These are phyloP conservation scores for Pocota personata DNA, from an alignment of 2,888 invertebrate species.

Conservation along the genomic window DNA sequence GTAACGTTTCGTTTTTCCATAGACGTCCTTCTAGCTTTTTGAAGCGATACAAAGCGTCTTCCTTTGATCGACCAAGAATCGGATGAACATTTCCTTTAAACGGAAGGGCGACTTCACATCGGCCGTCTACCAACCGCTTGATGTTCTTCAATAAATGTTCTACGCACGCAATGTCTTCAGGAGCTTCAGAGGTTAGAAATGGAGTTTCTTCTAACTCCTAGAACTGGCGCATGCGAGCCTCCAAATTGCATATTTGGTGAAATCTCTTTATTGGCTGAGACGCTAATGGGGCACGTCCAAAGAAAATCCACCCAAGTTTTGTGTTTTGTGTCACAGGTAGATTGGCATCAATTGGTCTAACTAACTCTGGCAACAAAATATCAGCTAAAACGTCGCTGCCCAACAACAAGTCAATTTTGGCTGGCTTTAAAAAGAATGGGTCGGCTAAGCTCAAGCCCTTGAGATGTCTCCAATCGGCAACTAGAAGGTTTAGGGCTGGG, in stretches of 20 bases:
- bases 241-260: not conserved
- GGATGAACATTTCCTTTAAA: constrained; percentile 22
- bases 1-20: not conserved
- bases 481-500: not conserved
- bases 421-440: constrained; percentile 1
- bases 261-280: not conserved
- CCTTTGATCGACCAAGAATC: constrained; percentile 18
- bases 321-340: not conserved
- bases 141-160: constrained; percentile 3
- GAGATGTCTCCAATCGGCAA: constrained; percentile 4
- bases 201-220: constrained; percentile 26
- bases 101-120: constrained; percentile 28
- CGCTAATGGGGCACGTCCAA: not conserved
- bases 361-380: not conserved
- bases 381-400: constrained; percentile 16
- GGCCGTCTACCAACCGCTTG: not conserved
- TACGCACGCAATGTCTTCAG: constrained; percentile 32
- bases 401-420: constrained; percentile 12
- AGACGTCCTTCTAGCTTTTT: constrained; percentile 1
- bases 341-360: not conserved
- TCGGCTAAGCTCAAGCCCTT: constrained; percentile 11
- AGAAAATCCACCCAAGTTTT: constrained; percentile 5
- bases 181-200: not conserved
- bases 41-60: not conserved
- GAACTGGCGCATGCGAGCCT: not conserved